A percentile compares a stretch with the other conserved stretches of the same genome.
These are phyloP conservation scores for Dasysyrphus albostriatus DNA, from an alignment of 2,888 invertebrate genomes.

Conservation along the genomic window DNA sequence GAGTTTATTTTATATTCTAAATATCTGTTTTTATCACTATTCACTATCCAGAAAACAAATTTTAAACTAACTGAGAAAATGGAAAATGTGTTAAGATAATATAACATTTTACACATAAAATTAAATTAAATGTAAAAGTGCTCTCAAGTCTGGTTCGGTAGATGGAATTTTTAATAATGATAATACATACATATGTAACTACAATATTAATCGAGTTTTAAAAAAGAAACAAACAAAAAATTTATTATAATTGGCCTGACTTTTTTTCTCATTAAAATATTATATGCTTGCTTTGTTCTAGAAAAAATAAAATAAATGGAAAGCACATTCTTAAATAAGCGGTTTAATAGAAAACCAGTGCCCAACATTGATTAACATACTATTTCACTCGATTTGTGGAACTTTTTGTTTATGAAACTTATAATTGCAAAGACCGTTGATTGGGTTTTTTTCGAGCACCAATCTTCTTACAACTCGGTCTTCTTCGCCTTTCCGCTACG, in stretches of 20 bases:
- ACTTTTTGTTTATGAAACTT: slow-evolving; percentile 62
- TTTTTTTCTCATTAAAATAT: slow-evolving; percentile 30
- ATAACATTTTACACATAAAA: slow-evolving; percentile 63
- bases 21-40: slow-evolving; percentile 68
- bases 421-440: slow-evolving; percentile 46
- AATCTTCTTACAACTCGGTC: slow-evolving; percentile 80
- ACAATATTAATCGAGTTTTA: not conserved
- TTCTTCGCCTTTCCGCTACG: slow-evolving; percentile 89
- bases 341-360: slow-evolving; percentile 13
- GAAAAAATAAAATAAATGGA: not conserved
- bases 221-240: not conserved
- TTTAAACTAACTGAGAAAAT: slow-evolving; percentile 54
- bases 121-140: slow-evolving; percentile 39
- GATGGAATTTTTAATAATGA: slow-evolving; percentile 47
- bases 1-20: slow-evolving; percentile 69
- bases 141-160: slow-evolving; percentile 49
- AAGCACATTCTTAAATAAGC: slow-evolving; percentile 1
- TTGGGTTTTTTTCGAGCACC: slow-evolving; percentile 27
- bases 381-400: slow-evolving; percentile 66
- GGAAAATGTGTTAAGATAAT: slow-evolving; percentile 69
- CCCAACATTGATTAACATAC: slow-evolving; percentile 42
- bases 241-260: slow-evolving; percentile 15
- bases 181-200: slow-evolving; percentile 33
- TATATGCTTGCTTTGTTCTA: slow-evolving; percentile 33
- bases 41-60: slow-evolving; percentile 57